Percentiles rank a stretch among this genome's conserved stretches.
Conservation (phyloP, 2,888 invertebrate genomes). For the Eupithecia insigniata region DNA sequence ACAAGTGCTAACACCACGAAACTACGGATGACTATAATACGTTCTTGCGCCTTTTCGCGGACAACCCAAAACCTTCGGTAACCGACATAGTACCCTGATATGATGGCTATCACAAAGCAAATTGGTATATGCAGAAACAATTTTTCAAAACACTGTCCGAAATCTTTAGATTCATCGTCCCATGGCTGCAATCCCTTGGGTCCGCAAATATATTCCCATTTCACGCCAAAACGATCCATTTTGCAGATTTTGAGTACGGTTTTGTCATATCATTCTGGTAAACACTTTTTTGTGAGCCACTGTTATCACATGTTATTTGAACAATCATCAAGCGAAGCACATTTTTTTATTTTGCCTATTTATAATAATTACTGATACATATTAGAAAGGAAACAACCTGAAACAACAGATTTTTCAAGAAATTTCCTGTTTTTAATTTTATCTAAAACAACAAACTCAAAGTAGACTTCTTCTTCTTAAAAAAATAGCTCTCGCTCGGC, state of each 20-base stretch:
- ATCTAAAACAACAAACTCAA: background rate
- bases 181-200: conserved; percentile 88
- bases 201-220: conserved; percentile 90
- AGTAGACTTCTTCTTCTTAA: background rate
- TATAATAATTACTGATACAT: background rate
- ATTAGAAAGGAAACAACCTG: background rate
- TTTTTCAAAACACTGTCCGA: conserved; percentile 94
- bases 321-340: background rate
- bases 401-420: background rate
- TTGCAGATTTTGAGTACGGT: conserved; percentile 2
- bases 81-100: conserved; percentile 93
- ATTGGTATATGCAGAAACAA: conserved; percentile 91
- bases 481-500: too few relatives aligned
- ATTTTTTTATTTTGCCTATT: background rate
- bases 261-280: conserved; percentile 10
- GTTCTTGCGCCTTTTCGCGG: conserved; percentile 86
- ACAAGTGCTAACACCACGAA: conserved; percentile 86
- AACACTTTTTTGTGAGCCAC: background rate
- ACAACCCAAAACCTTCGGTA: conserved; percentile 85
- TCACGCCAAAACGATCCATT: conserved; percentile 58
- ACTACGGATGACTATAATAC: conserved; percentile 87
- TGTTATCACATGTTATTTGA: background rate
- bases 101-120: conserved; percentile 88
- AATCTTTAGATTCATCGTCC: conserved; percentile 88
- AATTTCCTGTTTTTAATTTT: background rate